phyloP scores from a whole-genome alignment of 2,797 vertebrate genomes.

The Syngnathus rostellatus region DNA sequence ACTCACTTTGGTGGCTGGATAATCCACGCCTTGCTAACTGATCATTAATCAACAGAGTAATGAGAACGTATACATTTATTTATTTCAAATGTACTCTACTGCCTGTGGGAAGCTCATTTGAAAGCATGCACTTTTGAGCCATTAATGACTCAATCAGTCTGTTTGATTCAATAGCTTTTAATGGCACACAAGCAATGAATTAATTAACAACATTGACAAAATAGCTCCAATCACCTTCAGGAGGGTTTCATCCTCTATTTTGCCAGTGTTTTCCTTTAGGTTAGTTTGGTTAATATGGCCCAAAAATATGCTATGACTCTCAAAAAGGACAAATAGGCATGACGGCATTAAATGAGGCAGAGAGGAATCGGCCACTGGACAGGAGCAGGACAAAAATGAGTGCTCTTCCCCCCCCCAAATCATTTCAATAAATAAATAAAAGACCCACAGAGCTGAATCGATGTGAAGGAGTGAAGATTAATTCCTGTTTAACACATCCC shows the following conservation, averaged over 20 bases:
- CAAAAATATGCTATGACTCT: neutral
- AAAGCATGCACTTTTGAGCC: neutral
- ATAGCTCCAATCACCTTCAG: neutral
- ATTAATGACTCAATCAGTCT: neutral
- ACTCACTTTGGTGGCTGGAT: neutral
- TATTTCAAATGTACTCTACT: neutral
- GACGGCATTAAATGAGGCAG: constrained; percentile 2
- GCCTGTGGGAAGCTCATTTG: neutral
- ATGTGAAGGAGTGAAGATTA: constrained; percentile 40
- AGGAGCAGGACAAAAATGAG: constrained; percentile 22
- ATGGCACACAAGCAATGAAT: neutral
- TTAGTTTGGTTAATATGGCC: neutral
- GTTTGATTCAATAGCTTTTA: neutral
- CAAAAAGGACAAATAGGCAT: neutral
- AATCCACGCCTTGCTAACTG: neutral
- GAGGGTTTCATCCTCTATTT: neutral
- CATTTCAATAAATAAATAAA: neutral
- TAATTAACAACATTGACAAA: neutral
- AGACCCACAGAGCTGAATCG: constrained; percentile 30
- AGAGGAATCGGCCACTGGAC: neutral
- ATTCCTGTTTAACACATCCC: constrained; percentile 47
- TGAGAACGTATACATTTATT: neutral
- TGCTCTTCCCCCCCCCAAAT: neutral
- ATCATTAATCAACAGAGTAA: neutral
- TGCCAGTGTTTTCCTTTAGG: neutral